Percentiles rank a stretch among this genome's conserved stretches.
These are phyloP conservation scores for Sylvietta virens DNA, from an alignment of 2,113 vertebrate species.

Conservation along the genomic window DNA sequence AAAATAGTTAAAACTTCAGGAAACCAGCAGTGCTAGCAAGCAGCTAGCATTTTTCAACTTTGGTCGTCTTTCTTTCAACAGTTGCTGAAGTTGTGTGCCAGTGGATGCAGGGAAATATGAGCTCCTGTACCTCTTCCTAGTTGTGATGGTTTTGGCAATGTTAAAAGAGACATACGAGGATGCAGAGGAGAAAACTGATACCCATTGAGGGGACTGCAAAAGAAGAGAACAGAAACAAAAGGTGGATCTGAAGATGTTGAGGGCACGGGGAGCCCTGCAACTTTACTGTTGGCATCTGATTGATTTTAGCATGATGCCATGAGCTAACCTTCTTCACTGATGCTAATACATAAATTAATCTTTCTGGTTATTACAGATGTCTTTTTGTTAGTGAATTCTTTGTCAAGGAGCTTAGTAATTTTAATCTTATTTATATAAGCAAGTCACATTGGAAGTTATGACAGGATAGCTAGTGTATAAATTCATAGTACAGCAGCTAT, in stretches of 20 bases:
- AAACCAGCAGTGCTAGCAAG: not conserved
- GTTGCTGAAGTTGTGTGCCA: not conserved
- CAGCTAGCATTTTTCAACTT: not conserved
- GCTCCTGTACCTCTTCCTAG: not conserved
- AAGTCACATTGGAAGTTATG: not conserved
- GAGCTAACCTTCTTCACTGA: not conserved
- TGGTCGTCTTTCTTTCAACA: not conserved
- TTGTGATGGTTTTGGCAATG: not conserved
- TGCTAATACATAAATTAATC: not conserved
- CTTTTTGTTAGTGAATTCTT: slow-evolving; percentile 7
- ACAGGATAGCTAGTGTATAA: not conserved
- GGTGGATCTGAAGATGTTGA: not conserved
- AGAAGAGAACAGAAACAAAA: not conserved
- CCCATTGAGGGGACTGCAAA: not conserved
- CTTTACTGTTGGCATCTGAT: not conserved
- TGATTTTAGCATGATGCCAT: not conserved
- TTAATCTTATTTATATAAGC: not conserved
- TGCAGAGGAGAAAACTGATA: not conserved
- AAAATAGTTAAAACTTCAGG: not conserved
- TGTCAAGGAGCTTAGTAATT: not conserved
- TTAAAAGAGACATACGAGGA: not conserved
- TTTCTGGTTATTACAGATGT: not conserved
- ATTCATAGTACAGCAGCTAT: not conserved
- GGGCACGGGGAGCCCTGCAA: not conserved
- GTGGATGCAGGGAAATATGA: not conserved